Conservation (phyloP, 53 echinoderm and acorn worm genomes). For the Glandiceps talaboti region DNA sequence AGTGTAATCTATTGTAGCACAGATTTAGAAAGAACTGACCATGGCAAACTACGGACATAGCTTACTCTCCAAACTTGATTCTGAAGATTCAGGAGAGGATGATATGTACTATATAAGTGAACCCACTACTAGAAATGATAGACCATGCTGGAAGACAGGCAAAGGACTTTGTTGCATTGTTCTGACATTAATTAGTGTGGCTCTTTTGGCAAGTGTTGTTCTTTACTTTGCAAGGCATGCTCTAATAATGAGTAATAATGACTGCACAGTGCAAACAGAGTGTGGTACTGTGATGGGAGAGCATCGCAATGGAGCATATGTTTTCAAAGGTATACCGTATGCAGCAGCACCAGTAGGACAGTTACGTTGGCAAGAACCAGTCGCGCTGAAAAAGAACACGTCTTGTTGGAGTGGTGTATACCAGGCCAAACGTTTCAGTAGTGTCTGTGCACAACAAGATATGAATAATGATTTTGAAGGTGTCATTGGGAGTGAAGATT, state of each 20-base stretch:
- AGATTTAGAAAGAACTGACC: no score
- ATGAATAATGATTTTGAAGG: background rate
- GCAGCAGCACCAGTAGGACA: background rate
- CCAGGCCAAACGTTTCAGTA: background rate
- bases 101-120: background rate
- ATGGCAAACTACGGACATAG: background rate
- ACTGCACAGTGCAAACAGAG: background rate
- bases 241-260: background rate
- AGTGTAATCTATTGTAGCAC: no score
- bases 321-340: background rate
- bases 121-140: background rate
- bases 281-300: background rate
- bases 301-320: background rate
- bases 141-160: background rate
- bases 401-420: background rate
- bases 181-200: background rate
- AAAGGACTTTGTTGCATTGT: background rate
- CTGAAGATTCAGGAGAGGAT: background rate
- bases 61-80: background rate
- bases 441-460: background rate
- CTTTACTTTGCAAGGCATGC: background rate
- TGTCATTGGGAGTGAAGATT: slow-evolving; percentile 17
- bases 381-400: background rate
- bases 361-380: background rate
- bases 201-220: background rate